A percentile compares a stretch with the other conserved stretches of the same genome.
Evolutionary conservation across 1,140 invertebrate species (phyloP).

Genomic region (Scaptodrosophila lebanonensis): DNA sequence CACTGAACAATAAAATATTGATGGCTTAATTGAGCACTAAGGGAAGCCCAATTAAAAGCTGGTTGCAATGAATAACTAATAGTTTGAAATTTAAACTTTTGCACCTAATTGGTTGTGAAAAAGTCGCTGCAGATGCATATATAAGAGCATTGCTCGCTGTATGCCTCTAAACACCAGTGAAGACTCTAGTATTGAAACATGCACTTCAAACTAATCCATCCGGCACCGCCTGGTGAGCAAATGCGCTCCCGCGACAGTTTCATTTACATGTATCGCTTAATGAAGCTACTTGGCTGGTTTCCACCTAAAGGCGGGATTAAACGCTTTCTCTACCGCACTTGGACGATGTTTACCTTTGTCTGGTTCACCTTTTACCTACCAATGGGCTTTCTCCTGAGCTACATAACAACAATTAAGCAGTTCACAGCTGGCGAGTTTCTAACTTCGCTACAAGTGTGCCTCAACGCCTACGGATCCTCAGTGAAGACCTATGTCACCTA

Average conservation of each 20-base stretch:
- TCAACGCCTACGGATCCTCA: slow-evolving; percentile 56
- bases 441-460: slow-evolving; percentile 56
- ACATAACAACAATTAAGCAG: slow-evolving; percentile 42
- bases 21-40: no score
- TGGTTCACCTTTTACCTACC: slow-evolving; percentile 47
- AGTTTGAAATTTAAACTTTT: no score
- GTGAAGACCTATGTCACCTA: slow-evolving; percentile 50
- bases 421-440: slow-evolving; percentile 55
- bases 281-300: slow-evolving; percentile 56
- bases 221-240: slow-evolving; percentile 42
- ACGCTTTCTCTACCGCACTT: slow-evolving; percentile 46
- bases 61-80: no score
- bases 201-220: slow-evolving; percentile 48
- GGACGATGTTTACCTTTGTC: slow-evolving; percentile 49
- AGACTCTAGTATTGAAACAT: no score
- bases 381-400: slow-evolving; percentile 48
- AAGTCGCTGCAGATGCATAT: no score
- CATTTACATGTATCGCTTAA: slow-evolving; percentile 51
- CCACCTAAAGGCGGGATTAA: slow-evolving; percentile 37
- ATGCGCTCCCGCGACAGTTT: slow-evolving; percentile 41
- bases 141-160: no score
- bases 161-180: no score
- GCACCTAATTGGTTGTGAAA: no score
- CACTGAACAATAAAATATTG: no score
- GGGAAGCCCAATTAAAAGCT: no score